Conservation (phyloP, 2,113 vertebrate genomes). For the Cyphomyrus plagiostoma region DNA sequence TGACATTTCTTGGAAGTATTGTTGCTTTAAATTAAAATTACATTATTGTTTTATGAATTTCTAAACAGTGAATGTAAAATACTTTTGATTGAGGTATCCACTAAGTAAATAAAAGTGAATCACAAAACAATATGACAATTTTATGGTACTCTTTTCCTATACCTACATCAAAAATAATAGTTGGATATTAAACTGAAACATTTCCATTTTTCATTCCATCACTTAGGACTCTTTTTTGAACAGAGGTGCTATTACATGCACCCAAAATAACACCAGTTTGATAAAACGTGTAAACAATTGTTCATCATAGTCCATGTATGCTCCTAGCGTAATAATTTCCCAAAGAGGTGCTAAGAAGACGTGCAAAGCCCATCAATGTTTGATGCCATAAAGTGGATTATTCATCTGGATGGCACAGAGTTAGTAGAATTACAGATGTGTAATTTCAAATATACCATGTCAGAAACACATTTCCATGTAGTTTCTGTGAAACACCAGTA, state of each 20-base stretch:
- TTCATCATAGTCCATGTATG: neutral
- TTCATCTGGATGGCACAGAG: neutral
- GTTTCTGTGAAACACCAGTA: neutral
- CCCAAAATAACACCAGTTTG: slow-evolving; percentile 23
- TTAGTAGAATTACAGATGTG: neutral
- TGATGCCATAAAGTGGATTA: neutral
- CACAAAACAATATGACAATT: neutral
- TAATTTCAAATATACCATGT: neutral
- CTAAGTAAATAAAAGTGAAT: neutral
- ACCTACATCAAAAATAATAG: neutral
- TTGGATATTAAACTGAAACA: neutral
- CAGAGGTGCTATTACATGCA: slow-evolving; percentile 32
- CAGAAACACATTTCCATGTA: neutral
- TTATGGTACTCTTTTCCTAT: neutral
- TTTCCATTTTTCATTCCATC: neutral
- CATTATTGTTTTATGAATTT: neutral
- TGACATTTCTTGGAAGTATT: neutral
- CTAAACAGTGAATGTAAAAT: neutral
- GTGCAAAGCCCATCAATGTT: neutral
- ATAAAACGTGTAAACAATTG: neutral
- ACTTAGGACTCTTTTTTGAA: slow-evolving; percentile 16
- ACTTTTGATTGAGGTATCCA: neutral
- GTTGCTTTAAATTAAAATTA: neutral
- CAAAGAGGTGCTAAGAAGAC: neutral
- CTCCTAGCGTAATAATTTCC: neutral